Base-by-base conservation (phyloP, 2,888 invertebrate species). In the Oegoconia quadripuncta region DNA sequence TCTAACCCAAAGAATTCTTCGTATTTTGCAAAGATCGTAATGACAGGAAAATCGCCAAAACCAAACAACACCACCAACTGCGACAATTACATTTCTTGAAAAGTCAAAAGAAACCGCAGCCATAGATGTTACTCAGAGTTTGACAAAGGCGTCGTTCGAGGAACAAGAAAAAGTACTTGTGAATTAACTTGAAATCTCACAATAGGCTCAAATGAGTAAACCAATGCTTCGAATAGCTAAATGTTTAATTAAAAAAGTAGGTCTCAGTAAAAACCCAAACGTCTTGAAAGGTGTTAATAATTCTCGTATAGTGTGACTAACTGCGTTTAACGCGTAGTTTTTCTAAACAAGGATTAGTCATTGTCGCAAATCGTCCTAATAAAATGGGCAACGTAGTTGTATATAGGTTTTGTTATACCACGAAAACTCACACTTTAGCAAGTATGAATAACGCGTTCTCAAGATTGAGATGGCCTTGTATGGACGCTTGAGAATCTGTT, bases 131-230 rank as follows among this genome's bases (percentile, higher is more conserved):
- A 43, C 30, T 45, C 42, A 48, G 23, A 14, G 18, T 12, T 28
- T 31, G 29, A 38, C 44, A 46, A 41, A 34, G 33, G 26, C 16
- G 12, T 48, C 37, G 38, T 41, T 50, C 50, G 41, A 22, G 23
- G 31, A 26, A 33, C 50, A 43, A 22, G 23, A 29, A 26, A 33
- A 32, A 36, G 29, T 41, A 29, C 42, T 33, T 40, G 44, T 33
- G 39, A 48, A 44, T 50, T 48, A 41, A 29, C 41, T 18, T 6
- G 44, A 42, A 44, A 36, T 34, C 30, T 13, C 14, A 46, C 48
- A 48, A 46, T 39, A 38, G 36, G 17, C 13, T n/a, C 12, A 25
- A 42, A 44, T 42, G 37, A 39, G 34, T 16, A 37, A 43, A 37
- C 40, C 45, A 39, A 44, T 30, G 39, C 22, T 27, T 27, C 6